Evolutionary conservation across 1,140 invertebrate species (phyloP), one percentile per base, ranked within the genome.

Genomic region (Atta cephalotes): DNA sequence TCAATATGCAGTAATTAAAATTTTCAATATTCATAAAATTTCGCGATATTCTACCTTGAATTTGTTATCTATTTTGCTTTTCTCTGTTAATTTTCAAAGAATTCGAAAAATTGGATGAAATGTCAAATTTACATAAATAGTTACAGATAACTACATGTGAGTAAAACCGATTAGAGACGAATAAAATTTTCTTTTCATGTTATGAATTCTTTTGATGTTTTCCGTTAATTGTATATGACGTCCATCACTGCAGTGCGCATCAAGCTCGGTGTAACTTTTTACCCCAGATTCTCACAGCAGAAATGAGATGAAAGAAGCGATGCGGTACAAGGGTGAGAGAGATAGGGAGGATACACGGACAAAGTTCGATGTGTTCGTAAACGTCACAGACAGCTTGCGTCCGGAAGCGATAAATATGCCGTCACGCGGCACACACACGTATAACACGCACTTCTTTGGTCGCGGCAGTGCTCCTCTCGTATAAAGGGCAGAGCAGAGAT

Each of bases 371-470:
- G 85, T 78, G 39, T 91, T 84, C 51, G 74, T 89, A 82, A 88
- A 91, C 87, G 87, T 89, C 82, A 88, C 62, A n/a, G 49, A 62
- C 77, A 63, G 65, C 77, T 18, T 60, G 87, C 25, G 88, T 92
- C 85, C 91, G 86, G 81, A 89, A 92, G 65, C 89, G 91, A 92
- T 92, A 92, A 92, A 92, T 92, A 91, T 80, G 88, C 65, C 60
- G 90, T 70, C 76, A 85, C 53, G 14, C 25, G 12, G 51, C 45
- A 58, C 51, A 74, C 77, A 58, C 31, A 5, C 31, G 31, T 35
- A 35, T 35, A 35, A 35, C 31, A 35, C 77, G 78, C 56, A 56
- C 25, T 66, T 62, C 79, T 85, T 53, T 14, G 51, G 51, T 81
- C 49, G 39, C 39, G 53, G 45, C 35, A 68, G 56, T 81, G 79